Percentiles rank a stretch among this genome's conserved stretches.
phyloP scores from a whole-genome alignment of 2,888 invertebrate genomes.

The Hirtodrosophila trivittata region DNA sequence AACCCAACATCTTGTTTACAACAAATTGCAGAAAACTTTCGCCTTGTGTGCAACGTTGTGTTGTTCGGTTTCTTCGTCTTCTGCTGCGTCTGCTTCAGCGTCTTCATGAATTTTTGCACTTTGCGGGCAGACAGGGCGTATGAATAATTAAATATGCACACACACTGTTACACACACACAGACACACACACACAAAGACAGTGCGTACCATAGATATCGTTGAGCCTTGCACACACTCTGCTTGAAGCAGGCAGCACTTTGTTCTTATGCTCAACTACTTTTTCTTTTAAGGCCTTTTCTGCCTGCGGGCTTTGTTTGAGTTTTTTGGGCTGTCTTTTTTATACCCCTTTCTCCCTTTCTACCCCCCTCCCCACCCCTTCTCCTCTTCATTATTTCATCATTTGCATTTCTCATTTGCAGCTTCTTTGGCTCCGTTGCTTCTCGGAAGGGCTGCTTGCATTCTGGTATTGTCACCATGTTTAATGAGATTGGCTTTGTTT shows the following conservation, averaged over 20 bases:
- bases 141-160: constrained; percentile 74
- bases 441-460: constrained; percentile 1
- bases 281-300: constrained; percentile 59
- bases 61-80: constrained; percentile 16
- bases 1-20: constrained; percentile 52
- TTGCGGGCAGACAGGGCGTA: constrained; percentile 74
- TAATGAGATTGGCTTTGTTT: constrained; percentile 33
- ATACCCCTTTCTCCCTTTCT: not conserved
- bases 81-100: not conserved
- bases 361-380: not conserved
- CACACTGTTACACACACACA: constrained; percentile 11
- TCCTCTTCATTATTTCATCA: constrained; percentile 67
- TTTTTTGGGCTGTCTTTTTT: constrained; percentile 18
- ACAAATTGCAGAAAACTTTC: constrained; percentile 63
- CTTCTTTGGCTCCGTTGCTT: constrained; percentile 1
- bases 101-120: constrained; percentile 54
- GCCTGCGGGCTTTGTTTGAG: constrained; percentile 56
- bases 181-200: constrained; percentile 13
- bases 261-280: constrained; percentile 67
- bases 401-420: constrained; percentile 71
- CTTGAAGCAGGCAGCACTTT: constrained; percentile 62
- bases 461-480: constrained; percentile 20
- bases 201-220: constrained; percentile 20
- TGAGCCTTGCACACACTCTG: constrained; percentile 23
- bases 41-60: constrained; percentile 42